Conservation (phyloP, 2,797 vertebrate species). For the Fistularia tabacaria region DNA sequence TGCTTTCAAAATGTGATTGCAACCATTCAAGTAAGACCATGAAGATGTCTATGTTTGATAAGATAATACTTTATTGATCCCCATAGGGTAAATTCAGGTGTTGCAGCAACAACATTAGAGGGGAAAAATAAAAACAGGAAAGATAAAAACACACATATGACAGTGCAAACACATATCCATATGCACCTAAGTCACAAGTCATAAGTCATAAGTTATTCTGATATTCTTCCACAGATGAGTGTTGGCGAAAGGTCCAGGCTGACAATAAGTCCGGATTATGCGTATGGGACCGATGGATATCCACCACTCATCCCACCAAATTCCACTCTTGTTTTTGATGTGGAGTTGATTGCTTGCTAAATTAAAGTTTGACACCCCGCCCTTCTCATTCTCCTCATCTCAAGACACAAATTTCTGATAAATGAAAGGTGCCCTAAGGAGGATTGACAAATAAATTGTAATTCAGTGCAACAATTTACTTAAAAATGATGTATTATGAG, state of each 20-base stretch:
- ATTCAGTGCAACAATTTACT: slow-evolving; percentile 13
- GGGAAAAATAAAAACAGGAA: too few species aligned
- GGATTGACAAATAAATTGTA: slow-evolving; percentile 22
- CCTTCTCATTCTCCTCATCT: slow-evolving; percentile 31
- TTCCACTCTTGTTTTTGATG: slow-evolving; percentile 85
- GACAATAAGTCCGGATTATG: slow-evolving; percentile 86
- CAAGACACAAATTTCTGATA: slow-evolving; percentile 18
- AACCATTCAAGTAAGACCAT: too few species aligned
- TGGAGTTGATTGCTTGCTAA: slow-evolving; percentile 74
- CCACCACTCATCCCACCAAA: slow-evolving; percentile 84
- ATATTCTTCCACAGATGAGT: slow-evolving; percentile 77
- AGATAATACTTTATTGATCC: too few species aligned
- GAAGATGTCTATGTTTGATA: too few species aligned
- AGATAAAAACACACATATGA: too few species aligned
- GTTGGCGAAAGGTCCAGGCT: slow-evolving; percentile 81
- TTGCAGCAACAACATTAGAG: too few species aligned
- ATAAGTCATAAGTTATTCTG: neutral
- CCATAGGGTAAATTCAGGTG: too few species aligned
- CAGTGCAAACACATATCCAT: too few species aligned
- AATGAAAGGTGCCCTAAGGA: slow-evolving; percentile 31
- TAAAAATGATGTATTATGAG: slow-evolving; percentile 6
- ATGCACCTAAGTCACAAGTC: too few species aligned
- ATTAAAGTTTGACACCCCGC: slow-evolving; percentile 8
- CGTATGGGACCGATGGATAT: slow-evolving; percentile 80
- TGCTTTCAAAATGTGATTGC: too few species aligned